Evolutionary conservation across 2,797 vertebrate species (phyloP).

Genomic region (Sebastes cheni): DNA sequence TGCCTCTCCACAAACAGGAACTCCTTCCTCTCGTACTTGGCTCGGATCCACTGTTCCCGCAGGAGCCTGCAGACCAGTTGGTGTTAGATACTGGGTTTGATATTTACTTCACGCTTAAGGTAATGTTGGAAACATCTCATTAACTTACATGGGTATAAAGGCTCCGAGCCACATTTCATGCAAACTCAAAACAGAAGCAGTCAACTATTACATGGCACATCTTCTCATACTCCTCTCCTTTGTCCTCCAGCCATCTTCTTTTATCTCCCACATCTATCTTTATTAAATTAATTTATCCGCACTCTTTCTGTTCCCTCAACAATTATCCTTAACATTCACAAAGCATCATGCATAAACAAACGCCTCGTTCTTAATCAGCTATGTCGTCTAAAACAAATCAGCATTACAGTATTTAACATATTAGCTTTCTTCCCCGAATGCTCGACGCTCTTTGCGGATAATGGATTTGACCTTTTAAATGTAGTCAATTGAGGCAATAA

Average conservation of each 20-base stretch:
- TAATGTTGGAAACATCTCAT: slow-evolving; percentile 14
- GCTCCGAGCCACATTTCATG: background rate
- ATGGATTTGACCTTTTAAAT: background rate
- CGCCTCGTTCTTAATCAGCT: background rate
- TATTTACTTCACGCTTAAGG: slow-evolving; percentile 24
- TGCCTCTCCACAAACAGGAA: slow-evolving; percentile 87
- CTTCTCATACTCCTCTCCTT: background rate
- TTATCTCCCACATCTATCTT: background rate
- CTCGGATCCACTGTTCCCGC: slow-evolving; percentile 92
- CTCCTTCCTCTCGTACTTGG: slow-evolving; percentile 92
- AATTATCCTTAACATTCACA: background rate
- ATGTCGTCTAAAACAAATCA: background rate
- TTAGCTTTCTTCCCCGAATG: background rate
- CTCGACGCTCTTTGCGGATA: background rate
- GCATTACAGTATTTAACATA: background rate
- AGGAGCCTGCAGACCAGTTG: slow-evolving; percentile 82
- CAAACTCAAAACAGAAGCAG: background rate
- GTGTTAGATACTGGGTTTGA: slow-evolving; percentile 8
- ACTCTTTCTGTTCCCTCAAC: background rate
- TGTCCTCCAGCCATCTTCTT: background rate
- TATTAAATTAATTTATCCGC: background rate
- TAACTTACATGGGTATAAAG: background rate
- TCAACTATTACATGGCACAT: background rate
- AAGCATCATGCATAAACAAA: background rate
- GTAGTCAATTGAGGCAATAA: background rate